Conservation (phyloP, 2,888 invertebrate species). For the Rhingia campestris region DNA sequence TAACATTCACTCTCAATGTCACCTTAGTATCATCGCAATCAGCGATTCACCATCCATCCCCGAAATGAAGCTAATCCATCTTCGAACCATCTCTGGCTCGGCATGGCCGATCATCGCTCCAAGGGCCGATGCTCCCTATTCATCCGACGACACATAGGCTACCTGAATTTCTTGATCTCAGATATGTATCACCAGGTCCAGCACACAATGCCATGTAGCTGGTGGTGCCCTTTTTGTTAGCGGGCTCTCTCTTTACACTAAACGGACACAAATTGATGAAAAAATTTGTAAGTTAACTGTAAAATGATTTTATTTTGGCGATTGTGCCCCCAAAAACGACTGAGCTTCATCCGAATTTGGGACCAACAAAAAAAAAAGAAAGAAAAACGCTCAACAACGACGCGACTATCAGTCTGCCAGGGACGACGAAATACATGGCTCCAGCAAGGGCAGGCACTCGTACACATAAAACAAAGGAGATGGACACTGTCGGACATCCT, state of each 20-base stretch:
- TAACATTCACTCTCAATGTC: slow-evolving; percentile 74
- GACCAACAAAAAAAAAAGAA: slow-evolving; percentile 37
- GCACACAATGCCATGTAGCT: slow-evolving; percentile 45
- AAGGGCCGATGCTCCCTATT: slow-evolving; percentile 59
- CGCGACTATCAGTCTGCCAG: slow-evolving; percentile 72
- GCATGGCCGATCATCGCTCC: slow-evolving; percentile 28
- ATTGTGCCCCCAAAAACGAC: slow-evolving; percentile 62
- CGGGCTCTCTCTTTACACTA: slow-evolving; percentile 70
- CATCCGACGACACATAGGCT: slow-evolving; percentile 7
- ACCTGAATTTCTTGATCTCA: slow-evolving; percentile 48
- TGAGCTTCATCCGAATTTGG: slow-evolving; percentile 54
- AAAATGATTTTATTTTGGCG: slow-evolving; percentile 73
- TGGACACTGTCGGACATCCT: slow-evolving; percentile 74
- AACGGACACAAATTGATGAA: slow-evolving; percentile 76
- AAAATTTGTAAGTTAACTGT: slow-evolving; percentile 76
- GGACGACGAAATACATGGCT: slow-evolving; percentile 7
- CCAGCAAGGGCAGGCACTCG: not conserved
- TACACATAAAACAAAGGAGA: slow-evolving; percentile 69
- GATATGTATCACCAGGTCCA: slow-evolving; percentile 7
- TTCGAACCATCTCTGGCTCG: slow-evolving; percentile 61
- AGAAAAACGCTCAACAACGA: not conserved
- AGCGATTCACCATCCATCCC: slow-evolving; percentile 73
- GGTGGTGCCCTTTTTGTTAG: slow-evolving; percentile 54
- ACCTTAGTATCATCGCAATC: slow-evolving; percentile 74
- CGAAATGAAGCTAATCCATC: slow-evolving; percentile 82